These are phyloP conservation scores for Harlomillsia oculata DNA, from an alignment of 1,140 invertebrate species.

Conservation along the genomic window DNA sequence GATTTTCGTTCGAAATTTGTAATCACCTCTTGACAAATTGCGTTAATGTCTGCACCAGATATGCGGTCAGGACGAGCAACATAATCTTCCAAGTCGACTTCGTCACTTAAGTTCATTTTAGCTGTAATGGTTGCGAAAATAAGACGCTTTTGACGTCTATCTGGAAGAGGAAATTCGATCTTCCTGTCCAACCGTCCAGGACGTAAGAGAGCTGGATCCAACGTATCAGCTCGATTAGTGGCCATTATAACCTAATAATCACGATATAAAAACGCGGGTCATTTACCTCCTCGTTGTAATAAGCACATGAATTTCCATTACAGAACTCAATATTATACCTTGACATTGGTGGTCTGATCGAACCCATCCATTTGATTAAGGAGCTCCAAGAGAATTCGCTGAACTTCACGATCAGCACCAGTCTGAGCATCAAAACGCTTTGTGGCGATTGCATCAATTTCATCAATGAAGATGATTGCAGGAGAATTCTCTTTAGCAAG, in stretches of 20 bases:
- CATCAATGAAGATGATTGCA: constrained; percentile 98
- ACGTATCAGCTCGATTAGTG: constrained; percentile 94
- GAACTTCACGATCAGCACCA: constrained; percentile 97
- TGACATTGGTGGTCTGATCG: constrained; percentile 99
- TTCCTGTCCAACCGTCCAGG: constrained; percentile 96
- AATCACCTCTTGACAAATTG: constrained; percentile 93
- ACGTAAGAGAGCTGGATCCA: constrained; percentile 93
- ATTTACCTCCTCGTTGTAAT: not conserved
- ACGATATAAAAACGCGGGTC: not conserved
- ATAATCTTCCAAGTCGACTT: constrained; percentile 98
- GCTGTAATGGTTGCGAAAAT: constrained; percentile 96
- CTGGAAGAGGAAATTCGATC: constrained; percentile 97
- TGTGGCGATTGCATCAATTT: constrained; percentile 97
- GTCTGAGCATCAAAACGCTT: constrained; percentile 98
- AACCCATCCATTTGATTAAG: constrained; percentile 99
- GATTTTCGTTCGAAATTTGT: not conserved
- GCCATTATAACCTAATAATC: constrained; percentile 90
- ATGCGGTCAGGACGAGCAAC: constrained; percentile 96
- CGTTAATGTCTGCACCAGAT: constrained; percentile 98
- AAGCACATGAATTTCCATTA: not conserved
- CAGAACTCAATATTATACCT: constrained; percentile 48
- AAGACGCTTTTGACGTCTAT: constrained; percentile 92
- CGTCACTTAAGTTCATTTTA: constrained; percentile 99
- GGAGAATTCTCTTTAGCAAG: constrained; percentile 98
- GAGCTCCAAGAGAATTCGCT: constrained; percentile 92